These are phyloP conservation scores for Chionodraco myersi DNA, from an alignment of 2,113 vertebrate species.

Conservation along the genomic window DNA sequence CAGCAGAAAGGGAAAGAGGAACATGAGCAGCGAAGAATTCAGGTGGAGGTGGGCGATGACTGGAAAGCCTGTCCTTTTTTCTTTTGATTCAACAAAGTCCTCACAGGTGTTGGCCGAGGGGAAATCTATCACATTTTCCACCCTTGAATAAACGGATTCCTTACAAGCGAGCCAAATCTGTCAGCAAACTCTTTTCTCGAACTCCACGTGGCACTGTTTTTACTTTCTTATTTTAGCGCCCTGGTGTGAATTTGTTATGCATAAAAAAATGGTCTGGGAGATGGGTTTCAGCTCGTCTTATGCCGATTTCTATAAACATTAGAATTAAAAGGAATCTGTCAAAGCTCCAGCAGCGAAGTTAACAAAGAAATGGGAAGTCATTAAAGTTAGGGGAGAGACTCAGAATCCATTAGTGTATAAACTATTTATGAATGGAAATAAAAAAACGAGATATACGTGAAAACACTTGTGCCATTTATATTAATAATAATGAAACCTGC, in stretches of 20 bases:
- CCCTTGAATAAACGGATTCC: not conserved
- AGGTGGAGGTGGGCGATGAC: not conserved
- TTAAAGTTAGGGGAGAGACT: not conserved
- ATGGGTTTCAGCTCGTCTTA: not conserved
- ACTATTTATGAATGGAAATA: not conserved
- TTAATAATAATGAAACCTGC: not conserved
- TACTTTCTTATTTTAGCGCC: not conserved
- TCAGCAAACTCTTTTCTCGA: not conserved
- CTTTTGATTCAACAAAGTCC: slow-evolving; percentile 2
- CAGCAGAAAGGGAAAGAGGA: not conserved
- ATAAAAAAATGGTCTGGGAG: not conserved
- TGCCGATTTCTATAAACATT: not conserved
- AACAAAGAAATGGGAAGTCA: not conserved
- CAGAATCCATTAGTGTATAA: not conserved
- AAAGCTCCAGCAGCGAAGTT: slow-evolving; percentile 5
- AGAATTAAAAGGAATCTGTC: not conserved
- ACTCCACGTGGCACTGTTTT: not conserved
- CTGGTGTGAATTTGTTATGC: not conserved
- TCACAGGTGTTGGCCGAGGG: not conserved
- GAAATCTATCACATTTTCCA: not conserved
- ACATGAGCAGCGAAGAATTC: not conserved
- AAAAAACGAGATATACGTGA: not conserved
- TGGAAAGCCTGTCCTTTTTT: not conserved
- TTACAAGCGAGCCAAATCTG: not conserved
- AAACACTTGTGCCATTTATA: not conserved